Evolutionary conservation across 2,113 vertebrate species (phyloP).

Genomic region (Otus sunia): DNA sequence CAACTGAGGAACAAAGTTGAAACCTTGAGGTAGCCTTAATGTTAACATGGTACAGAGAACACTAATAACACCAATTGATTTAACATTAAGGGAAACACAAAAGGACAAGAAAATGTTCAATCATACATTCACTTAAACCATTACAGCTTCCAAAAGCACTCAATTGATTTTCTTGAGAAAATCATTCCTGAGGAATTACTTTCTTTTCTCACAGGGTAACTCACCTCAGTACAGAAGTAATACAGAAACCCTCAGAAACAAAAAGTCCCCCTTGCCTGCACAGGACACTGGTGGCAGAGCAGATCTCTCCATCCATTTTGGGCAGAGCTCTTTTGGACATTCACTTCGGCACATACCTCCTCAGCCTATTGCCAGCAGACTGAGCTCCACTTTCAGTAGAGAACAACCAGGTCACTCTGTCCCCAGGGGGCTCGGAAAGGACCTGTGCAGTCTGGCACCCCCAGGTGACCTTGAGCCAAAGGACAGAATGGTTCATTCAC

Average conservation of each 20-base stretch:
- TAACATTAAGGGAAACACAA: neutral
- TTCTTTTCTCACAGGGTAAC: neutral
- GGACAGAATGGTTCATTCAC: neutral
- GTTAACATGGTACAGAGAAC: neutral
- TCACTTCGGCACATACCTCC: neutral
- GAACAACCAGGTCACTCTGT: neutral
- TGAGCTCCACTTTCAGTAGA: neutral
- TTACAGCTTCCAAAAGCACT: slow-evolving; percentile 3
- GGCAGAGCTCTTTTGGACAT: neutral
- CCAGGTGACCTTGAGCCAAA: neutral
- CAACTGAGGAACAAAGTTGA: neutral
- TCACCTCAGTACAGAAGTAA: neutral
- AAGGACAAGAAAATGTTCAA: slow-evolving; percentile 8
- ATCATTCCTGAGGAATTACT: neutral
- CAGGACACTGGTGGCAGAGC: neutral
- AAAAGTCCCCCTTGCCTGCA: neutral
- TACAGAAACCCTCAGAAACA: neutral
- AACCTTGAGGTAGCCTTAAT: neutral
- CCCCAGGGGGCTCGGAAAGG: neutral
- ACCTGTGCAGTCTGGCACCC: neutral
- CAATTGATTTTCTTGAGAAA: slow-evolving; percentile 38
- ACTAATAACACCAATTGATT: slow-evolving; percentile 24
- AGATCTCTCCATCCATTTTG: neutral
- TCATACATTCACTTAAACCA: neutral
- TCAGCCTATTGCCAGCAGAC: neutral